phyloP scores from a whole-genome alignment of 2,797 vertebrate genomes.

The Paratrypauchen microcephalus region DNA sequence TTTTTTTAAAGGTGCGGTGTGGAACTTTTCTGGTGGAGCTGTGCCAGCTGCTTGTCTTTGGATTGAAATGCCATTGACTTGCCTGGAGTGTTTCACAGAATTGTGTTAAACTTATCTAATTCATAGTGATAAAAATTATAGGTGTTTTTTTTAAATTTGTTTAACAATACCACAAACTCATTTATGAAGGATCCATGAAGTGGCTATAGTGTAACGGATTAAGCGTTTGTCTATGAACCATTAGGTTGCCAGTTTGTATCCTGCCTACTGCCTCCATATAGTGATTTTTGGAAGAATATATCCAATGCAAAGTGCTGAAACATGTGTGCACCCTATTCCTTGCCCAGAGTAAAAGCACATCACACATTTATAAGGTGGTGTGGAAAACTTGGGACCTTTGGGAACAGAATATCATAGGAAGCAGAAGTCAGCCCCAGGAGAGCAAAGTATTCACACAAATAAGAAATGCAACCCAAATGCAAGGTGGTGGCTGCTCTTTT shows the following conservation, averaged over 20 bases:
- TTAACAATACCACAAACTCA: too few relatives aligned
- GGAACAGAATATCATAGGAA: constrained; percentile 44
- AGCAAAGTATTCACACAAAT: constrained; percentile 48
- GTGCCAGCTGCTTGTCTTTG: too few relatives aligned
- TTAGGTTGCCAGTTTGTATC: neutral
- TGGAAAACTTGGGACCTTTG: constrained; percentile 39
- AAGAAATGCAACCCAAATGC: constrained; percentile 41
- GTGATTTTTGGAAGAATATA: neutral
- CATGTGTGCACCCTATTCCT: constrained; percentile 32
- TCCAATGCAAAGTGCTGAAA: constrained; percentile 17
- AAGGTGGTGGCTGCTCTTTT: constrained; percentile 33
- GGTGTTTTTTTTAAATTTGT: too few relatives aligned
- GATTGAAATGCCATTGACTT: too few relatives aligned
- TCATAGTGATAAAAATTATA: too few relatives aligned
- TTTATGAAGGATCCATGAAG: neutral
- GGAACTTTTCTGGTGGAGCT: too few relatives aligned
- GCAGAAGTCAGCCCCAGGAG: constrained; percentile 53
- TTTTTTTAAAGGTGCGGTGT: too few relatives aligned
- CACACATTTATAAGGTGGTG: constrained; percentile 36
- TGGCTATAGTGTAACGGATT: too few relatives aligned
- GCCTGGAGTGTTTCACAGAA: too few relatives aligned
- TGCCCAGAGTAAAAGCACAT: constrained; percentile 36
- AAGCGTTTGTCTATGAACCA: neutral
- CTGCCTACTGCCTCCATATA: neutral
- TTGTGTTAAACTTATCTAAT: too few relatives aligned